Base-by-base conservation (phyloP, 2,797 vertebrate species). In the Gephyroberyx darwinii region DNA sequence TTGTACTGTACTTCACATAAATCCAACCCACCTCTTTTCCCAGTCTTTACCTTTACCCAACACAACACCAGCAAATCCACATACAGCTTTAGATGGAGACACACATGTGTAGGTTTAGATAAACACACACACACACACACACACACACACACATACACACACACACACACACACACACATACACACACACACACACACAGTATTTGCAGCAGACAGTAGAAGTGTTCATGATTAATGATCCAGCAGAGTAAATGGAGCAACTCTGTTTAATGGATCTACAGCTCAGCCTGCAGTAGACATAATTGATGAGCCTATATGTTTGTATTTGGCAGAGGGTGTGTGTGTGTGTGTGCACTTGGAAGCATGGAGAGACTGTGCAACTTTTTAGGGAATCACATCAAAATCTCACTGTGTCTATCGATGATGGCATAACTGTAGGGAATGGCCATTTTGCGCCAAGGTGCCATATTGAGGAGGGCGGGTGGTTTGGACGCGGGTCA, bases 401-500 rank as follows among this genome's bases (percentile, higher is more conserved):
- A 61, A 65, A 63, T 26, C n/a, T 56, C 31, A 4, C 20, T 16
- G 5, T 60, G 48, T 68, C 68, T 47, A 26, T 5, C 52, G 37
- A 67, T 74, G 63, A 74, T 5, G 37, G 10, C 8, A 7, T 41
- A 55, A 66, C 33, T 66, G 26, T 35, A 19, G 31, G 0, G 19
- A 41, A 37, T 0, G 0, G 55, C 54, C 53, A 7, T 54, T 53
- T 57, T 3, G 26, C 77, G 86, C 86, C 86, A 85, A 74, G 13
- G 54, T 51, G 74, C 80, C 87, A 84, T 78, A 89, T 77, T 82
- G 78, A 62, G 60, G 69, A 71, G 78, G 83, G 85, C 51, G 77
- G 81, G 65, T 78, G 84, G 84, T 58, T 87, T 91, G 89, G 86
- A 83, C 9, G 41, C 1, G 0, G 17, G 51, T 86, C 84, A 88